Conservation (phyloP, 2,888 invertebrate species). For the Machimus atricapillus region DNA sequence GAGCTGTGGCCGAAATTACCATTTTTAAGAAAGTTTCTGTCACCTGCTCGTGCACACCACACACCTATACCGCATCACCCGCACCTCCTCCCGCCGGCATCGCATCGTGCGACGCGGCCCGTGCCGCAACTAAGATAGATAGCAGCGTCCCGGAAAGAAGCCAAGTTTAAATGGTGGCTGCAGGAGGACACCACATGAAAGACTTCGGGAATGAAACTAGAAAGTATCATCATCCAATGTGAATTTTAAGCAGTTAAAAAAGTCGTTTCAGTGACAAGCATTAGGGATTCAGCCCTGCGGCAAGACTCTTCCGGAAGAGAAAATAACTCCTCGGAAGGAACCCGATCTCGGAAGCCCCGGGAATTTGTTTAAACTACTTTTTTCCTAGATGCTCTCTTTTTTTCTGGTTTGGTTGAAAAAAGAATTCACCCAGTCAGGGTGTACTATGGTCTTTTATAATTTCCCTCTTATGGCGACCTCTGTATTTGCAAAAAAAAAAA, state of each 20-base stretch:
- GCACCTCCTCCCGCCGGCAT: background rate
- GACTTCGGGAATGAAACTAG: conserved; percentile 4
- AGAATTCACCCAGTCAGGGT: background rate
- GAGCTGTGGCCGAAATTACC: background rate
- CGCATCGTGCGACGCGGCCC: background rate
- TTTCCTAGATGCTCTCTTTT: background rate
- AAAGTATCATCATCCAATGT: conserved; percentile 42
- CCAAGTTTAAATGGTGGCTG: background rate
- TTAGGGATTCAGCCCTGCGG: conserved; percentile 34
- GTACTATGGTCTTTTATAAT: background rate
- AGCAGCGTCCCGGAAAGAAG: background rate
- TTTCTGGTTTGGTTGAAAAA: background rate
- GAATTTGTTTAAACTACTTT: background rate
- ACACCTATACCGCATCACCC: background rate
- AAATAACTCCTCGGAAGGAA: conserved; percentile 1
- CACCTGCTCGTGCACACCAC: background rate
- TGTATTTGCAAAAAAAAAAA: background rate
- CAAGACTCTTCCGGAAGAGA: conserved; percentile 2
- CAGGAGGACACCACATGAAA: background rate
- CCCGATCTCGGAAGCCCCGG: background rate
- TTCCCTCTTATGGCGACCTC: background rate
- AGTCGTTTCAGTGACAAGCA: conserved; percentile 41
- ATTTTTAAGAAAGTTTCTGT: background rate
- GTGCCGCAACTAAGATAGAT: background rate
- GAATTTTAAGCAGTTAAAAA: conserved; percentile 45